Conservation (phyloP, 2,797 vertebrate species). For the Mastacembelus armatus region DNA sequence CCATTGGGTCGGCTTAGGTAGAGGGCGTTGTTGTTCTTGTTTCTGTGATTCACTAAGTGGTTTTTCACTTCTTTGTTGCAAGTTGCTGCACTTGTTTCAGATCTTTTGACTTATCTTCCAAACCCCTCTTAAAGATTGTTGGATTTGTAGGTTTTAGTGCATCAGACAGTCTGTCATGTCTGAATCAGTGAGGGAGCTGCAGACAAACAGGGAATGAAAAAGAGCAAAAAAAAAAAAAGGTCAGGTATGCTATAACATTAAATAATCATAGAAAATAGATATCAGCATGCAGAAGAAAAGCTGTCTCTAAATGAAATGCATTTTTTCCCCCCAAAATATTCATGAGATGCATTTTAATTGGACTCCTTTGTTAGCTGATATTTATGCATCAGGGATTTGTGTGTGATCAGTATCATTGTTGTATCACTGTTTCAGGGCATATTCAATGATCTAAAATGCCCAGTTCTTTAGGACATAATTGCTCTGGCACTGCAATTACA, state of each 20-base stretch:
- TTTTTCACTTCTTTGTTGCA: conserved; percentile 67
- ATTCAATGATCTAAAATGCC: conserved; percentile 62
- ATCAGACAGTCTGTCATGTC: conserved; percentile 60
- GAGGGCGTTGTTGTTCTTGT: conserved; percentile 37
- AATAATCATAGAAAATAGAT: conserved; percentile 16
- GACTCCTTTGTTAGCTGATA: conserved; percentile 44
- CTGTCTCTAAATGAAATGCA: conserved; percentile 24
- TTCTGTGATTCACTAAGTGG: conserved; percentile 34
- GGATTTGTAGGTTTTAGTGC: conserved; percentile 59
- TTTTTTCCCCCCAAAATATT: conserved; percentile 18
- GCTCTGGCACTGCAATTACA: conserved; percentile 80
- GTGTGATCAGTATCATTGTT: conserved; percentile 62
- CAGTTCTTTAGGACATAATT: conserved; percentile 73
- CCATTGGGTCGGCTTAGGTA: conserved; percentile 74
- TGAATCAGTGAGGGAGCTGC: conserved; percentile 59
- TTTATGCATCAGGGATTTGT: conserved; percentile 53
- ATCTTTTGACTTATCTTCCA: conserved; percentile 57
- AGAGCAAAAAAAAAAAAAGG: conserved; percentile 21
- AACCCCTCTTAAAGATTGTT: conserved; percentile 53
- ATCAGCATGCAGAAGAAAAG: conserved; percentile 22
- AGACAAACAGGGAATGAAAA: conserved; percentile 50
- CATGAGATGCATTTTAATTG: conserved; percentile 59
- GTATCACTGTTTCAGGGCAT: conserved; percentile 35
- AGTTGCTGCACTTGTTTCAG: conserved; percentile 70
- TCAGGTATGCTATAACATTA: conserved; percentile 26